Base-by-base conservation (phyloP, 2,888 invertebrate species). In the Phymatocera aterrima region DNA sequence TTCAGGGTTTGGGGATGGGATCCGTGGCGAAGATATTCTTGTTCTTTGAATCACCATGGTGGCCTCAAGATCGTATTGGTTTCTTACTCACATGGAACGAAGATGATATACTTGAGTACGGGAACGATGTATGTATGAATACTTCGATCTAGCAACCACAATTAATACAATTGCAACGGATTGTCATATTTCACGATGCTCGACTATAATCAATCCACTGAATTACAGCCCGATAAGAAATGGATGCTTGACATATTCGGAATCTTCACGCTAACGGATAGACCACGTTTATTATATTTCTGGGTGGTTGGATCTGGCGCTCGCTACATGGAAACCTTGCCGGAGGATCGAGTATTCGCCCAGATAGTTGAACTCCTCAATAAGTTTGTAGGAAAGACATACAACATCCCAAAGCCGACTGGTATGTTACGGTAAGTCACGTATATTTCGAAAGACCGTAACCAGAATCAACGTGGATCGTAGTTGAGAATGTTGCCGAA, bases 1-100 rank as follows among this genome's bases (percentile, higher is more conserved):
- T 18, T n/a, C 64, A 94, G 87, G 91, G 91, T 21, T 87, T 95
- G 60, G 92, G 93, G 0, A 93, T 94, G 82, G 96, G 95, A 0
- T 92, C 92, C 0, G 93, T 94, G 0, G 92, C 93, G 80, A 96
- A 96, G 90, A 92, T 96, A 31, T 92, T 93, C 70, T 83, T 96
- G 0, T 91, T 92, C 48, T 96, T 95, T 87, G 91, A 93, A 0
- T 85, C 91, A 5, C 90, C 91, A 2, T 95, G 95, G 94, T 96
- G 95, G 95, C 90, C 91, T 0, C 87, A 88, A 6, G 87, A 88
- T 6, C 91, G 91, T 85, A 90, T 91, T 60, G 93, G 93, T 0
- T 93, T 94, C 80, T 91, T 91, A 79, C 89, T 94, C 28, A 79
- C 94, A 1, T 95, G 94, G 94, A 92, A 90, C 12, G 89, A 93